Evolutionary conservation across 35 echinoderm and acorn worm genomes (phyloP), one percentile per base, ranked within the genome.

Genomic region (Nesometra sesokonis): DNA sequence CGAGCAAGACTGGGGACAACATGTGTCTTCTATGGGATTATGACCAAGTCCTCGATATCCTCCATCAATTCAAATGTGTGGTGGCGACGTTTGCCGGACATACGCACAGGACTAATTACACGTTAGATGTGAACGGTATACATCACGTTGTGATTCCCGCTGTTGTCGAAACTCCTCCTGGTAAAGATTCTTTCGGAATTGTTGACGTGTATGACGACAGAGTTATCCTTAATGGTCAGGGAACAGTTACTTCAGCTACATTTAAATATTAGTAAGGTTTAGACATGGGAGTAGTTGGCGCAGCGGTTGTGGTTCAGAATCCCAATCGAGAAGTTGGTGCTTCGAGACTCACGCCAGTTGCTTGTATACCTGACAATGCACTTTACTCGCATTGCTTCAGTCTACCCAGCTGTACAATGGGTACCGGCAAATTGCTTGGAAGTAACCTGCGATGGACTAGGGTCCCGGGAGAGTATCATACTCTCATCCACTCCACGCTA

Each of bases 11-110:
- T 36, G 67, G 29, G 4, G 34, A 77, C 32, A 31, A 40, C 0
- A 34, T 80, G 3, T 91, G 90, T 77, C 92, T 97, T 0, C 77
- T 88, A 0, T 97, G 95, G 95, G 91, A 97, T 81, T 88, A 94
- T 84, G 35, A 93, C 34, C 87, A 94, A 29, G 89, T 93, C 17
- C 84, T 93, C 1, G 52, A 80, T 27, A 11, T 90, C 39, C 35
- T 97, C 0, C 89, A 89, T 29, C 15, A 88, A 37, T 91, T 78
- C 35, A 84, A 47, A 0, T 91, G 89, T 33, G 95, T 97, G 0
- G 90, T 93, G 8, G 95, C 95, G 8, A 35, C 82, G 17, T 78
- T 97, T 31, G 84, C 79, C 52, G 95, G 95, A 82, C 95, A 97
- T 78, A 79, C 83, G 23, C 95, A 97, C 30, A n/a, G 78, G 0